Base-by-base conservation (phyloP, 23 tunicate genomes). In the Halocynthia roretzi region DNA sequence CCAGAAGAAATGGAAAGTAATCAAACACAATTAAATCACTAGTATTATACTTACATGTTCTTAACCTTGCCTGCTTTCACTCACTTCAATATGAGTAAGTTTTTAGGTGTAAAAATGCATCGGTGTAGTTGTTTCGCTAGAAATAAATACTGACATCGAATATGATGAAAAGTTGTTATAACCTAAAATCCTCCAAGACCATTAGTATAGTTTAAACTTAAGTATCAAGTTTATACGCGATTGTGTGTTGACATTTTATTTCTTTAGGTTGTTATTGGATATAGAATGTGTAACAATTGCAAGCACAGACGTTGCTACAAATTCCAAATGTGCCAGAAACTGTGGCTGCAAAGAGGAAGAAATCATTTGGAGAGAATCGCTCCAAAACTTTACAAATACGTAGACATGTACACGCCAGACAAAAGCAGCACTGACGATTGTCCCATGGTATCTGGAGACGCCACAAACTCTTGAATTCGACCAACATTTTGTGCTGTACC, bases 321-420 rank as follows among this genome's bases (percentile, higher is more conserved):
- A 70, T 70, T 81, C 2, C 71, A 63, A 56, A 85, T 90, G 97
- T 90, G 97, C 62, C 97, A 90, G 75, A 90, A 90, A 76, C 76
- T 90, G 18, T 85, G 86, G 86, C 23, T 62, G n/a, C 97, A 90
- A 50, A 50, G 82, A 15, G 90, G 90, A 5, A 70, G 48, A 48
- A 90, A 85, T 68, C 58, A 85, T 54, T 57, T 90, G 50, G 97
- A 90, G 72, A 40, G 48, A 8, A 66, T 90, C 51, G 97, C 90
- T 20, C 90, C 97, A 5, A 53, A 60, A 49, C 19, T 90, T 76
- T 90, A 81, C 72, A 90, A 90, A 50, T 90, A 66, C 67, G 90
- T 90, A 23, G 97, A 90, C 31, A 62, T 64, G 17, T 21, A 20
- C 31, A 74, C 18, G 78, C 14, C 18, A 53, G 22, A 48, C 6